Conservation (phyloP, 2,797 vertebrate genomes). For the Hemitrygon akajei region DNA sequence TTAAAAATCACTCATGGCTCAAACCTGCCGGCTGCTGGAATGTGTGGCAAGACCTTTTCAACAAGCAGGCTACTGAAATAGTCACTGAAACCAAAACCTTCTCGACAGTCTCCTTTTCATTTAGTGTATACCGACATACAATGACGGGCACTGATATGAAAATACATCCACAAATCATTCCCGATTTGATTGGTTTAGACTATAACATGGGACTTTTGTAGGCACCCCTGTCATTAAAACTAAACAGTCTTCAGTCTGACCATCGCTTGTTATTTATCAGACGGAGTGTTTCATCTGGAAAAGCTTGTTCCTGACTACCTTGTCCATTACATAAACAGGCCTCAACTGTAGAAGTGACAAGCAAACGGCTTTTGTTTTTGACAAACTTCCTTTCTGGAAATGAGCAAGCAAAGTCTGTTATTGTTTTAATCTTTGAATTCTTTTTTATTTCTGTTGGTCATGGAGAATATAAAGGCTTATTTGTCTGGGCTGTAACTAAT, state of each 20-base stretch:
- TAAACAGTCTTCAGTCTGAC: constrained; percentile 31
- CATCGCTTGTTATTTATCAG: constrained; percentile 34
- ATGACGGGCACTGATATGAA: constrained; percentile 22
- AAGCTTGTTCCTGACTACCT: constrained; percentile 20
- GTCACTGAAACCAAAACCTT: neutral
- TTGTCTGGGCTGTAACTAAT: neutral
- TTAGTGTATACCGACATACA: neutral
- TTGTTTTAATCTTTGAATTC: constrained; percentile 28
- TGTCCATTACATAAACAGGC: constrained; percentile 32
- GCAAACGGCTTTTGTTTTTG: constrained; percentile 8
- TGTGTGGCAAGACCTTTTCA: constrained; percentile 7
- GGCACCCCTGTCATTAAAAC: constrained; percentile 21
- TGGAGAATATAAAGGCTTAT: neutral
- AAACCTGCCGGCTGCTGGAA: constrained; percentile 5
- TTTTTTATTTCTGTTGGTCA: neutral
- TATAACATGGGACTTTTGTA: constrained; percentile 32
- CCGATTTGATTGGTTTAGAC: constrained; percentile 4
- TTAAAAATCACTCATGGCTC: neutral
- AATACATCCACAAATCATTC: constrained; percentile 28
- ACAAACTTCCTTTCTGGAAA: constrained; percentile 23
- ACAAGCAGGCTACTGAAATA: constrained; percentile 1
- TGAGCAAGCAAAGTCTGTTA: neutral
- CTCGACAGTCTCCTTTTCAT: constrained; percentile 7
- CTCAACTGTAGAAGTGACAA: constrained; percentile 18
- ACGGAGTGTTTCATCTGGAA: constrained; percentile 24